Base-by-base conservation (phyloP, 2,113 vertebrate genomes). In the Rhinogobius similis region DNA sequence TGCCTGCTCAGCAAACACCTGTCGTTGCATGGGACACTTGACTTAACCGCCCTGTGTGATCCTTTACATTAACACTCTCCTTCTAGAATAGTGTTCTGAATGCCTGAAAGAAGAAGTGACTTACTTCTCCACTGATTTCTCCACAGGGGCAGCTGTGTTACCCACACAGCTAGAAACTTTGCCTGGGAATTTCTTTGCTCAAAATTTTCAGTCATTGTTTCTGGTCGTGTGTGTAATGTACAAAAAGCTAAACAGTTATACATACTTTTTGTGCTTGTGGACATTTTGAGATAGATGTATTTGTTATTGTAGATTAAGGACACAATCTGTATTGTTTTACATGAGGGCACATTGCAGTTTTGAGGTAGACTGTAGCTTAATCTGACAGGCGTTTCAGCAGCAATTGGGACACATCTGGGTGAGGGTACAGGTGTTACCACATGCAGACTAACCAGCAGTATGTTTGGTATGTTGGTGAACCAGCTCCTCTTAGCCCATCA, bases 141-240 rank as follows among this genome's bases (percentile, higher is more conserved):
- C 27, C n/a, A 2, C 73, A 86, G 83, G 62, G 64, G 10, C 21
- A 10, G 48, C 72, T 82, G 46, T 81, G 86, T 88, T 91, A 46
- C 75, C 81, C 90, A 48, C 89, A 80, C 84, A 78, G 90, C 93
- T 91, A 81, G 93, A 93, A 94, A 91, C 91, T 81, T 85, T 94
- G 92, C 87, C 93, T 94, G 93, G 81, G 84, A 92, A 86, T 89
- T 89, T 86, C 29, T 89, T n/a, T 58, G 46, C 39, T 65, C 2
- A 44, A 68, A 73, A 84, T 88, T 93, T 93, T 94, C 93, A 94
- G 93, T 94, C 93, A 93, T 93, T 91, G 92, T 94, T 94, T 94
- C 93, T 94, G 92, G 93, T 93, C 89, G 90, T 91, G 90, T 86
- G 92, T 86, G 91, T 87, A 85, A 91, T 70, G 68, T 83, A 58